These are phyloP conservation scores for Selene dorsalis DNA, from an alignment of 2,797 vertebrate genomes.

Conservation along the genomic window DNA sequence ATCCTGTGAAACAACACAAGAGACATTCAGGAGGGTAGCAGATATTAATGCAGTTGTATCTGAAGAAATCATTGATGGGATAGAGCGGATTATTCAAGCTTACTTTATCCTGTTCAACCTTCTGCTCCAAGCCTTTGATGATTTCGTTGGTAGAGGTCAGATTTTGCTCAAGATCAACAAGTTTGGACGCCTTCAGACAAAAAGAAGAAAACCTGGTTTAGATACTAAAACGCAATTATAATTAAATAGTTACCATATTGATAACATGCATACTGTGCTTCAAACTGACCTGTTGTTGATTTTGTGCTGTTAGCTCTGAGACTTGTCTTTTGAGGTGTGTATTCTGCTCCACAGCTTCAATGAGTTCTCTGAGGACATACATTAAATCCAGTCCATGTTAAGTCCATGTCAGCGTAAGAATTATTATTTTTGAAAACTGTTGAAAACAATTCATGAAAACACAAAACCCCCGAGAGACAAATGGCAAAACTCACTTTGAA, in stretches of 20 bases:
- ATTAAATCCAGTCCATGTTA: background rate
- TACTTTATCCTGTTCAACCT: conserved; percentile 91
- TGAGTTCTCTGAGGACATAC: conserved; percentile 85
- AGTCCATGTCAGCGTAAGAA: conserved; percentile 14
- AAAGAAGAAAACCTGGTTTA: conserved; percentile 18
- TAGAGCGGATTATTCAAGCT: conserved; percentile 19
- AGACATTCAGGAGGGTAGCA: background rate
- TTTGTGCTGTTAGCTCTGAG: conserved; percentile 80
- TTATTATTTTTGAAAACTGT: conserved; percentile 6
- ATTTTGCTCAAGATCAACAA: conserved; percentile 80
- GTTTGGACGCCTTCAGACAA: conserved; percentile 58
- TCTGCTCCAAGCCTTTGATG: conserved; percentile 86
- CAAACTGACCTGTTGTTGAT: conserved; percentile 88
- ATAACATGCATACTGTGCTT: background rate
- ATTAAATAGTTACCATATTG: background rate
- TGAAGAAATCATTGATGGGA: background rate
- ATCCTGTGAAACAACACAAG: conserved; percentile 81
- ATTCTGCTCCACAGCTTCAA: conserved; percentile 87
- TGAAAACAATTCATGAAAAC: background rate
- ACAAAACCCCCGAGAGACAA: background rate
- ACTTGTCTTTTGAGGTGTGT: conserved; percentile 86
- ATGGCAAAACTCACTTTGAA: conserved; percentile 88
- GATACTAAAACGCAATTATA: background rate
- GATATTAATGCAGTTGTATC: background rate
- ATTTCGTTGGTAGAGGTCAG: conserved; percentile 79